Percentiles rank a stretch among this genome's conserved stretches.
Evolutionary conservation across 2,797 vertebrate genomes (phyloP).

Genomic region (Gephyroberyx darwinii): DNA sequence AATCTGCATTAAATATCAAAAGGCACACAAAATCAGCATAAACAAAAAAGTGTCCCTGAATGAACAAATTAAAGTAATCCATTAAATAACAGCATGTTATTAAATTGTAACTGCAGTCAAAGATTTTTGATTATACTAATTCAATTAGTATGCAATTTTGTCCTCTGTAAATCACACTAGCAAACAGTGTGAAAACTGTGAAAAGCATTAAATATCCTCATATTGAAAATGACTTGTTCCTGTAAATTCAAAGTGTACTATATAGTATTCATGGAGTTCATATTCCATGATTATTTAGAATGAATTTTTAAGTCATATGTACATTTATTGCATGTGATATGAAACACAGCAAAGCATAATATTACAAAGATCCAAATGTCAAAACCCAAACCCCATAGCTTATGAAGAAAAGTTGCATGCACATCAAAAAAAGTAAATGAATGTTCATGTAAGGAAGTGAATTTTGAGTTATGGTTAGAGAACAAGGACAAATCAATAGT

Average conservation of each 20-base stretch:
- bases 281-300: slow-evolving; percentile 44
- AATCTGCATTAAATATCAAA: slow-evolving; percentile 71
- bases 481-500: slow-evolving; percentile 41
- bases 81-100: slow-evolving; percentile 40
- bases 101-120: slow-evolving; percentile 39
- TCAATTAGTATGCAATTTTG: slow-evolving; percentile 50
- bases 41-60: slow-evolving; percentile 66
- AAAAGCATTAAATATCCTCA: slow-evolving; percentile 24
- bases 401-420: slow-evolving; percentile 61
- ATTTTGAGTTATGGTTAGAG: slow-evolving; percentile 40
- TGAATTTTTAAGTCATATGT: slow-evolving; percentile 60
- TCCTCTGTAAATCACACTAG: slow-evolving; percentile 25
- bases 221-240: slow-evolving; percentile 44
- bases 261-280: slow-evolving; percentile 27
- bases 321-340: slow-evolving; percentile 81
- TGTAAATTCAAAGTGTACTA: slow-evolving; percentile 17
- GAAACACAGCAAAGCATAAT: slow-evolving; percentile 58
- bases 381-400: slow-evolving; percentile 51
- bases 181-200: slow-evolving; percentile 9
- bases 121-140: slow-evolving; percentile 19
- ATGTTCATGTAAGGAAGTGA: slow-evolving; percentile 13
- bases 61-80: slow-evolving; percentile 65
- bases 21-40: slow-evolving; percentile 75
- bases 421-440: slow-evolving; percentile 64
- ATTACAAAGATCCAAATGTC: slow-evolving; percentile 49